Evolutionary conservation across 2,113 vertebrate species (phyloP).

Genomic region (Cyprinus carpio): DNA sequence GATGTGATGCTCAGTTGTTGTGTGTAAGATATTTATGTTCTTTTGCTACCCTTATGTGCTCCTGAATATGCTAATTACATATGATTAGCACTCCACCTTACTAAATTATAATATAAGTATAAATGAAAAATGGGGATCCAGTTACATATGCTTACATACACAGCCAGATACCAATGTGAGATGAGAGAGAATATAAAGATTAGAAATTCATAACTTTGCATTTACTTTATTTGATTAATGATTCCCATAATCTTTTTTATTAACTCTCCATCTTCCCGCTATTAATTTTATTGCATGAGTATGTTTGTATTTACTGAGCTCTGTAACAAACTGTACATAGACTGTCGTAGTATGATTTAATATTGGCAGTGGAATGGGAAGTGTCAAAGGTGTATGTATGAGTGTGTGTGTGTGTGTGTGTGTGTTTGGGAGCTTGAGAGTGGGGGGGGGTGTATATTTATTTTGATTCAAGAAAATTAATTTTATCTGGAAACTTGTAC

Average conservation of each 20-base stretch:
- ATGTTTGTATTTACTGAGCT: conserved; percentile 73
- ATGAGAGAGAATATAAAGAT: neutral
- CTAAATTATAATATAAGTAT: neutral
- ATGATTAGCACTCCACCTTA: neutral
- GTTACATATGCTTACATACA: neutral
- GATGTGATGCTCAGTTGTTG: conserved; percentile 32
- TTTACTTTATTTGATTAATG: too few species aligned
- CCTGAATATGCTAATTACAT: conserved; percentile 1
- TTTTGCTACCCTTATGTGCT: neutral
- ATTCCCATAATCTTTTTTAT: too few species aligned
- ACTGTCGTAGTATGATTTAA: conserved; percentile 59
- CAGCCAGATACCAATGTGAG: neutral
- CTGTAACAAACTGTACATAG: conserved; percentile 78
- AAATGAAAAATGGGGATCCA: neutral
- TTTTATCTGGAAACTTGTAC: conserved; percentile 54
- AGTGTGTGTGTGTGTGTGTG: conserved; percentile 39
- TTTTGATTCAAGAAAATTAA: conserved; percentile 42
- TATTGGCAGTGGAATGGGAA: conserved; percentile 58
- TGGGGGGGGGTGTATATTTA: conserved; percentile 29
- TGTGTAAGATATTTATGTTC: neutral
- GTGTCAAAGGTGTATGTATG: conserved; percentile 54
- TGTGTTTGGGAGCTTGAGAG: too few species aligned
- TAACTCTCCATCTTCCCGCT: conserved; percentile 42
- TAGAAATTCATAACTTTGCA: neutral
- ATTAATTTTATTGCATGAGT: conserved; percentile 71